Conservation (phyloP, 2,113 vertebrate species). For the Petaurus breviceps region DNA sequence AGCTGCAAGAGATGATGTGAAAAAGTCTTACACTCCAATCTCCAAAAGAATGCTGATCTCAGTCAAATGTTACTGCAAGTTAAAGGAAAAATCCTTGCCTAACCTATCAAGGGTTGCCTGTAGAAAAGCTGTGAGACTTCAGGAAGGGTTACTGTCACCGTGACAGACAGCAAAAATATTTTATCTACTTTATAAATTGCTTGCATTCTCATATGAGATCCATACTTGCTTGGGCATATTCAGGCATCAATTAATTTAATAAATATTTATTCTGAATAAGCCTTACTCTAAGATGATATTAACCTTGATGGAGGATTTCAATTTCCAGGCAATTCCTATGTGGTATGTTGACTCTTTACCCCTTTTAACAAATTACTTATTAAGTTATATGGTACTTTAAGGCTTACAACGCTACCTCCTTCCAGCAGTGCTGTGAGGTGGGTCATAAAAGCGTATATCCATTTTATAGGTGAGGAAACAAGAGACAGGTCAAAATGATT, state of each 20-base stretch:
- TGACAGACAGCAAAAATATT: not conserved
- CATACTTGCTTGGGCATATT: not conserved
- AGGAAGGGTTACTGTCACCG: not conserved
- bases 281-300: not conserved
- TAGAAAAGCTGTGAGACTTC: not conserved
- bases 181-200: not conserved
- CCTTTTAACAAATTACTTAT: not conserved
- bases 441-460: not conserved
- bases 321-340: not conserved
- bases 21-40: not conserved
- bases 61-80: not conserved
- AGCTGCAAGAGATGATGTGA: conserved; percentile 82
- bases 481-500: not conserved
- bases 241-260: not conserved
- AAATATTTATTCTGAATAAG: not conserved
- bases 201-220: not conserved
- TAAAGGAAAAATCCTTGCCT: not conserved
- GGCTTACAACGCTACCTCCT: not conserved
- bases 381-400: too few species aligned
- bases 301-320: not conserved
- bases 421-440: not conserved
- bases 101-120: not conserved
- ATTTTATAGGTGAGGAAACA: not conserved
- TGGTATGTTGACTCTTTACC: not conserved
- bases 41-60: not conserved